Evolutionary conservation across 2,797 vertebrate species (phyloP), one percentile per base, ranked within the genome.

Genomic region (Acrocephalus scirpaceus): DNA sequence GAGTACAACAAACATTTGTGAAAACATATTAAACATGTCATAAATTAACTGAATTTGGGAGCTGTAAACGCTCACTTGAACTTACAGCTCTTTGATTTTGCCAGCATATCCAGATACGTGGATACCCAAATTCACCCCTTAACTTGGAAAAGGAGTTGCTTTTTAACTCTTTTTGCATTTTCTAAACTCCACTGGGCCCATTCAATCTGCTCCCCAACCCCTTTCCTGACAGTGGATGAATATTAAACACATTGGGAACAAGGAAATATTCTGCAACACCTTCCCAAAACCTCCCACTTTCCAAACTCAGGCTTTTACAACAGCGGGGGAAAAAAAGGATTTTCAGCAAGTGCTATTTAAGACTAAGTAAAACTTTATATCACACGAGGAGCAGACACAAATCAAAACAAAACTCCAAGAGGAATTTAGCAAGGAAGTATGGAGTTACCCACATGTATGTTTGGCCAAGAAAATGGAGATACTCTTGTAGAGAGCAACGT

Each of bases 1-100:
- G 70, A 98, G 95, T 95, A 97, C 95, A 97, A 91, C 96, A 98
- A 98, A 98, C 98, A 97, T 98, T 98, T 97, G 94, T 96, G 94
- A 97, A 98, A 97, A 97, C 96, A 89, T 92, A 94, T 95, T 95
- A 94, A 97, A 90, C 93, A 97, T 98, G 95, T 90, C 97, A 97
- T 98, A 98, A 97, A 97, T 95, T 97, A 90, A 95, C 78, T 53
- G 88, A 93, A 95, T 86, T 91, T 86, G 88, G 96, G 95, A 97
- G 97, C 91, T 94, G 90, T 93, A 96, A 95, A 95, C 90, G 94
- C 79, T 92, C 86, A 81, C 87, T 95, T 84, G 77, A 96, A 95
- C 77, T 95, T 61, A 76, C 88, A 93, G 80, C 44, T 91, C 91
- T 95, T 95, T 94, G 77, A 95, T 96, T 95, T 76, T 50, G 57